phyloP scores from a whole-genome alignment of 2,888 invertebrate genomes.

The Lissonota sp. region DNA sequence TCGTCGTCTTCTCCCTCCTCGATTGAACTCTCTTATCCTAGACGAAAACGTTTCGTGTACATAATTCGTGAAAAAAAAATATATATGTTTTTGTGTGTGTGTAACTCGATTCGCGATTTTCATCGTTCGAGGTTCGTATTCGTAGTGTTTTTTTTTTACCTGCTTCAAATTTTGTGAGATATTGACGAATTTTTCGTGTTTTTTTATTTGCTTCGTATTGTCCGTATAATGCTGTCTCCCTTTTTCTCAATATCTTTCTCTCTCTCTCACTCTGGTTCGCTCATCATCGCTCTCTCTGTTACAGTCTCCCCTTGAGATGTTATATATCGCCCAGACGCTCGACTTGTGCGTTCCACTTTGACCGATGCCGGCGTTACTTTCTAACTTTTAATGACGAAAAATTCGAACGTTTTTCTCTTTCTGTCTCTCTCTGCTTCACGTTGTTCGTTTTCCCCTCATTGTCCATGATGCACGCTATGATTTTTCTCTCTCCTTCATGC shows the following conservation, averaged over 20 bases:
- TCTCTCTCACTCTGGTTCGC: conserved; percentile 48
- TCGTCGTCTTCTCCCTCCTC: conserved; percentile 7
- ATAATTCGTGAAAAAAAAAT: conserved; percentile 35
- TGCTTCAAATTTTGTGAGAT: background rate
- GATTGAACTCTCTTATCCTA: conserved; percentile 17
- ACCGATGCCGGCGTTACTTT: conserved; percentile 66
- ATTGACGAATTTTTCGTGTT: conserved; percentile 21
- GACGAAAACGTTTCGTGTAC: conserved; percentile 47
- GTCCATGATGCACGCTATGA: conserved; percentile 55
- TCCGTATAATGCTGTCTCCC: conserved; percentile 28
- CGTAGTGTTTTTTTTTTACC: background rate
- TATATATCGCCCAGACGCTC: conserved; percentile 62
- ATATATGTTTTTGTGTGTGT: background rate
- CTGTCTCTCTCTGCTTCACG: conserved; percentile 50
- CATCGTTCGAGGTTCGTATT: conserved; percentile 16
- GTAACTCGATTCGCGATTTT: conserved; percentile 27
- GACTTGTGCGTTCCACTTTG: conserved; percentile 66
- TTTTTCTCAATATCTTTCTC: conserved; percentile 45
- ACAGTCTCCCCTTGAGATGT: conserved; percentile 44
- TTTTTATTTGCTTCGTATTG: conserved; percentile 19
- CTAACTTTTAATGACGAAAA: conserved; percentile 64
- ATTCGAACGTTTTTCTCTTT: conserved; percentile 55
- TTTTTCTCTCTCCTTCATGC: conserved; percentile 51
- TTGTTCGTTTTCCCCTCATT: conserved; percentile 63
- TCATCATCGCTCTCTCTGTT: conserved; percentile 39